Base-by-base conservation (phyloP, 2,888 invertebrate species). In the Tachina lurida region DNA sequence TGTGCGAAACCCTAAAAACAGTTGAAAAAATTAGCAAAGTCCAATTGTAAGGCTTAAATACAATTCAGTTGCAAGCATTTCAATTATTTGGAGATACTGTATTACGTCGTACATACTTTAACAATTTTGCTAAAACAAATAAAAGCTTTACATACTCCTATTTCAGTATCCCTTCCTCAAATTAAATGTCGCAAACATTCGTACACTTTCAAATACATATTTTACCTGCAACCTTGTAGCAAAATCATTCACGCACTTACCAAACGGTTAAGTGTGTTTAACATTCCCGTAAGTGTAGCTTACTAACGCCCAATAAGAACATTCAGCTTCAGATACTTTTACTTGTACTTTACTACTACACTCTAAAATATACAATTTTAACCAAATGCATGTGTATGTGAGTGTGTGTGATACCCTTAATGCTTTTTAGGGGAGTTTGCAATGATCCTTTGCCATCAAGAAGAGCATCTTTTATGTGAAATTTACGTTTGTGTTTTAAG, bases 341-440 rank as follows among this genome's bases (percentile, higher is more conserved):
- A 71, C 47, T 45, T 10, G 22, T 65, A 71, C 47, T 45, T 10
- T 22, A 2, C 10, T 22, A 2, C 10, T 47, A 31, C 31, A 56
- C 13, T 31, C 5, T 13, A 22, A 15, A 47, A 49, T 47, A 54
- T 49, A 56, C 31, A n/a, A 31, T 13, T 52, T 80, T 22, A 39
- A 41, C 54, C n/a, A 31, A 79, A 60, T 67, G 71, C 58, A 22
- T 70, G 62, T 54, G 71, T 70, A 17, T 63, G 62, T 54, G 47
- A 67, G 22, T 67, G 43, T 19, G 31, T 81, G 85, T 31, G 31
- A 31, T 31, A 4, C 63, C 77, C 74, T 78, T 85, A 82, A 70
- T 70, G 81, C 74, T 82, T 85, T 82, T 62, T 54, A 67, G 67
- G 81, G 77, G 77, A 74, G 81, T 77, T 81, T 70, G 70, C 77